Evolutionary conservation across 2,888 invertebrate species (phyloP).

Genomic region (Acronicta alni): DNA sequence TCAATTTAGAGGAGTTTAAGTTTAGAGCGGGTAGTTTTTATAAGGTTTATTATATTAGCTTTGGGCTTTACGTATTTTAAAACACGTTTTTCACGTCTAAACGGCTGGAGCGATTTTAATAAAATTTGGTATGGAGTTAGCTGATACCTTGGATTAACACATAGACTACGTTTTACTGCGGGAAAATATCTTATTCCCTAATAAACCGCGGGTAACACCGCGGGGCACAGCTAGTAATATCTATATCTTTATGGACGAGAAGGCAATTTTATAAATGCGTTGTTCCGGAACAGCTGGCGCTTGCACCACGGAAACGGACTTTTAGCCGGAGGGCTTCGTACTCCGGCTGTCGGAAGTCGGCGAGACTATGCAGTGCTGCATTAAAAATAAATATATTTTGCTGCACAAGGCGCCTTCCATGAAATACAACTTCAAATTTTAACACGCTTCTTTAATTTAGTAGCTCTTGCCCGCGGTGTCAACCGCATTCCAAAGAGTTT

Average conservation of each 20-base stretch:
- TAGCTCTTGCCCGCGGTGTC: too few relatives aligned
- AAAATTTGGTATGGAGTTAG: too few relatives aligned
- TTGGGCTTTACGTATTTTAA: background rate
- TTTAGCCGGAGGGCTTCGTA: slow-evolving; percentile 18
- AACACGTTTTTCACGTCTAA: too few relatives aligned
- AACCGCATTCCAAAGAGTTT: too few relatives aligned
- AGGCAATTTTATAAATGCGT: slow-evolving; percentile 31
- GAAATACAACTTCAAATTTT: background rate
- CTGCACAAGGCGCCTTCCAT: background rate
- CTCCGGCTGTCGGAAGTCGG: slow-evolving; percentile 39
- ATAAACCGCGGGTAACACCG: too few relatives aligned
- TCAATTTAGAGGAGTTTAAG: slow-evolving; percentile 44
- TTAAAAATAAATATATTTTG: slow-evolving; percentile 40
- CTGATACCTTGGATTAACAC: too few relatives aligned
- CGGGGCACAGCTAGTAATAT: too few relatives aligned
- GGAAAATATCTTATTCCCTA: too few relatives aligned
- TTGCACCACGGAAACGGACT: background rate
- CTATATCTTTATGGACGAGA: background rate
- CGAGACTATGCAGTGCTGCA: slow-evolving; percentile 16
- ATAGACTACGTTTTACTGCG: too few relatives aligned
- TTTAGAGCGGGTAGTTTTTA: slow-evolving; percentile 20
- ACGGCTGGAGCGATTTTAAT: too few relatives aligned
- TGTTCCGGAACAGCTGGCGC: slow-evolving; percentile 26
- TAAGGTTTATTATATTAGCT: slow-evolving; percentile 8
- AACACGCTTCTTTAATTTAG: too few relatives aligned